Evolutionary conservation across 1,140 invertebrate genomes (phyloP), one percentile per base, ranked within the genome.

Genomic region (Rhopalosiphum padi): DNA sequence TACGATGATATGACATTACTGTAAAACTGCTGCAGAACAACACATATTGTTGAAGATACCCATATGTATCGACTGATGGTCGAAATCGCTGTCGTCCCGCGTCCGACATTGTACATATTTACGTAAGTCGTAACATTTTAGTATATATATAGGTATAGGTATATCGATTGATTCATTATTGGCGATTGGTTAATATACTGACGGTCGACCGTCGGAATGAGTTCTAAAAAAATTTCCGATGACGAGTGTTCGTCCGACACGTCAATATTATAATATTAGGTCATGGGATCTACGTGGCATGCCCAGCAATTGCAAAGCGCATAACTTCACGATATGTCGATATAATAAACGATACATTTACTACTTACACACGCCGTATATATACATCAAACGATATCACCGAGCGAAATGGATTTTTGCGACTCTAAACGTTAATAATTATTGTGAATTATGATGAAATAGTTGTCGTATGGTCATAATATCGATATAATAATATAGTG

Each of bases 271-370:
- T 85, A 85, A 41, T 85, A 86, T 86, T 86, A 86, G 85, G 85
- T 86, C 85, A 86, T 86, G 85, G 85, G 6, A 86, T 86, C 37
- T 46, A 86, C 85, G 85, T 86, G 85, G 41, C 43, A 30, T 86
- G 85, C 85, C 11, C 41, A 86, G 41, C 43, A 86, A 86, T 86
- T 86, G 37, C 77, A 37, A 7, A 77, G n/a, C 60, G 4, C 30
- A 77, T 77, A 77, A 77, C 60, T 77, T 23, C 15, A 77, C 15
- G n/a, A 77, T n/a, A 77, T 51, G 11, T n/a, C 60, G n/a, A 18
- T 77, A 18, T n/a, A 77, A n/a, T 6, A 77, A 21, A 77, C 30
- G 30, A n/a, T 35, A 60, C 30, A 60, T n/a, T n/a, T n/a, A n/a
- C n/a, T n/a, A n/a, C 55, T 15, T 41, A 85, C 37, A 22, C 25